A percentile compares a stretch with the other conserved stretches of the same genome.
phyloP scores from a whole-genome alignment of 2,888 invertebrate species.

The Cetonia aurata region DNA sequence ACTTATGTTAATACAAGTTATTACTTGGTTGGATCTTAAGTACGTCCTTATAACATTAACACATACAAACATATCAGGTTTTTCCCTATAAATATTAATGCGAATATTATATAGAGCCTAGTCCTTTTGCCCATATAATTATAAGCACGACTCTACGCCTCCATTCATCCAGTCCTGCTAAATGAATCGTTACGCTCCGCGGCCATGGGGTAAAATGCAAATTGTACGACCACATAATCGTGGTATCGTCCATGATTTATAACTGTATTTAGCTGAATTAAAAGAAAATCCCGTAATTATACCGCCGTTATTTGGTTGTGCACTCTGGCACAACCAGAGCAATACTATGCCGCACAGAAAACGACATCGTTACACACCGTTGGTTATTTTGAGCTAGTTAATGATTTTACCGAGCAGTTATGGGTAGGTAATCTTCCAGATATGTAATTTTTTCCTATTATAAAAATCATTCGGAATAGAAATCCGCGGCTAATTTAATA shows the following conservation, averaged over 20 bases:
- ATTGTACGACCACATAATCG: slow-evolving; percentile 30
- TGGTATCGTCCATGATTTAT: slow-evolving; percentile 35
- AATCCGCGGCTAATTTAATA: slow-evolving; percentile 14
- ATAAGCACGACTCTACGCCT: slow-evolving; percentile 19
- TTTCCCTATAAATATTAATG: not conserved
- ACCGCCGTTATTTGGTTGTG: slow-evolving; percentile 9
- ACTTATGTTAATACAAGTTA: slow-evolving; percentile 7
- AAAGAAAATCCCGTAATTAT: slow-evolving; percentile 24
- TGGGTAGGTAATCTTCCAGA: slow-evolving; percentile 12
- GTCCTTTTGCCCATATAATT: slow-evolving; percentile 30
- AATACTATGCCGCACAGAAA: slow-evolving; percentile 3
- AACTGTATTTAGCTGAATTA: slow-evolving; percentile 27
- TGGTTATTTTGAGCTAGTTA: slow-evolving; percentile 18
- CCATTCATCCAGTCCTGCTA: slow-evolving; percentile 24
- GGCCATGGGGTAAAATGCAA: slow-evolving; percentile 36
- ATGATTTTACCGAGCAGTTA: slow-evolving; percentile 20
- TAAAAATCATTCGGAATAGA: slow-evolving; percentile 19
- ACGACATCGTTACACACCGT: slow-evolving; percentile 21
- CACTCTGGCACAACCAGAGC: not conserved
- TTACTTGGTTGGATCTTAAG: not conserved
- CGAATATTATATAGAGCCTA: not conserved
- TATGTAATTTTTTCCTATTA: slow-evolving; percentile 14
- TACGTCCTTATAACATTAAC: slow-evolving; percentile 9
- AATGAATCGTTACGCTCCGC: slow-evolving; percentile 20
- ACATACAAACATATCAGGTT: slow-evolving; percentile 1